phyloP scores from a whole-genome alignment of 2,113 vertebrate genomes.

The Ctenomys sociabilis region DNA sequence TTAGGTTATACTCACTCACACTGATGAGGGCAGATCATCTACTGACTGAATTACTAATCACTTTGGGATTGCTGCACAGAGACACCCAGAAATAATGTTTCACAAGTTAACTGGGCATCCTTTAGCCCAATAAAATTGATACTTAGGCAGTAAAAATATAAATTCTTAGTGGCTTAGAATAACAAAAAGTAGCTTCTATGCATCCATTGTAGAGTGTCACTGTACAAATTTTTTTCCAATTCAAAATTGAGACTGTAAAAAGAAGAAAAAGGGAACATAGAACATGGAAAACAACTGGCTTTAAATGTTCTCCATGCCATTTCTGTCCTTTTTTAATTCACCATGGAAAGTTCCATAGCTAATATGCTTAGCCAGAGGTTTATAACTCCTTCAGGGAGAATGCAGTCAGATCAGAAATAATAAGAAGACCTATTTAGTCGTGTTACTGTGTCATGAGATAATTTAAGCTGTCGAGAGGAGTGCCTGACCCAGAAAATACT shows the following conservation, averaged over 20 bases:
- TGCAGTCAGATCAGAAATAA: not conserved
- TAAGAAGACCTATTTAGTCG: not conserved
- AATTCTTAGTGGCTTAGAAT: not conserved
- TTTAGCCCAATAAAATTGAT: not conserved
- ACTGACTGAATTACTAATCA: not conserved
- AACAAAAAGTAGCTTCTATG: not conserved
- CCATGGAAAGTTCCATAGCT: not conserved
- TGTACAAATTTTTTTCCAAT: not conserved
- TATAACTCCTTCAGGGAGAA: not conserved
- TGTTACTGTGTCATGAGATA: not conserved
- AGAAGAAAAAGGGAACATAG: fast-evolving
- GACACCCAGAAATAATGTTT: not conserved
- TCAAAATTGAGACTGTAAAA: not conserved
- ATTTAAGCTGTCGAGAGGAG: not conserved
- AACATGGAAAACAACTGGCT: not conserved
- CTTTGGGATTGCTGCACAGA: not conserved
- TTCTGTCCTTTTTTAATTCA: not conserved
- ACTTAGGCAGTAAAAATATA: not conserved
- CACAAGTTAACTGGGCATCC: not conserved
- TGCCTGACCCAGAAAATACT: fast-evolving
- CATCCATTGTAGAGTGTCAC: not conserved
- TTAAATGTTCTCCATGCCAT: not conserved
- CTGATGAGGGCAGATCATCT: not conserved
- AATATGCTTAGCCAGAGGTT: not conserved
- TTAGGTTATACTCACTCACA: not conserved